Conservation (phyloP, 1,140 invertebrate species). For the Temnothorax curvispinosus region DNA sequence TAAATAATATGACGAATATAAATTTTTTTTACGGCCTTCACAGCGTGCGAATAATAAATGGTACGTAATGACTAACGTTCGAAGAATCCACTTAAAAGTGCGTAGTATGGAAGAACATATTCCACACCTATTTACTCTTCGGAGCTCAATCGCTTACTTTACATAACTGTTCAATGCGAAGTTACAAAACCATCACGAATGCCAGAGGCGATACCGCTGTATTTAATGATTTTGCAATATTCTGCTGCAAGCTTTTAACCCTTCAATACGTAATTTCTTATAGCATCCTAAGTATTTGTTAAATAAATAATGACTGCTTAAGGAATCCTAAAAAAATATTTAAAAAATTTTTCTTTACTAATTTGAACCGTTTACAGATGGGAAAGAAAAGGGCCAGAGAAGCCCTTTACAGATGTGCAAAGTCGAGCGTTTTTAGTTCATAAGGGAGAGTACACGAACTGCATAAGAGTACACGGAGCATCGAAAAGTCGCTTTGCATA, state of each 20-base stretch:
- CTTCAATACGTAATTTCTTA: too few relatives aligned
- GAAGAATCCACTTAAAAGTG: background rate
- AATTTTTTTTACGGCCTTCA: background rate
- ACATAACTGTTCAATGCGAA: conserved; percentile 29
- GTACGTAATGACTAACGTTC: background rate
- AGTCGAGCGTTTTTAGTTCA: too few relatives aligned
- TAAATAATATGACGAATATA: background rate
- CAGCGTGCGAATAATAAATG: background rate
- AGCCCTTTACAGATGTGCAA: too few relatives aligned
- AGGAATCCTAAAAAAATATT: too few relatives aligned
- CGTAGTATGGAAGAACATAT: background rate
- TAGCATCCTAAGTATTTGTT: too few relatives aligned
- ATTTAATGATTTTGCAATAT: background rate
- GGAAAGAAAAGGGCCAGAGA: too few relatives aligned
- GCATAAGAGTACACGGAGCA: too few relatives aligned
- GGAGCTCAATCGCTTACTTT: conserved; percentile 1
- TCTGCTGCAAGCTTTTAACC: background rate
- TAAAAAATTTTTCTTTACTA: too few relatives aligned
- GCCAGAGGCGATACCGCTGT: background rate
- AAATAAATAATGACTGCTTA: too few relatives aligned
- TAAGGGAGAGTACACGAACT: too few relatives aligned
- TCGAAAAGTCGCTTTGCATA: too few relatives aligned
- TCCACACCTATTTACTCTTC: background rate
- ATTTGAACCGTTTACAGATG: too few relatives aligned
- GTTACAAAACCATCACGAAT: conserved; percentile 22